These are phyloP conservation scores for Ancistrus triradiatus DNA, from an alignment of 2,113 vertebrate species.

Conservation along the genomic window DNA sequence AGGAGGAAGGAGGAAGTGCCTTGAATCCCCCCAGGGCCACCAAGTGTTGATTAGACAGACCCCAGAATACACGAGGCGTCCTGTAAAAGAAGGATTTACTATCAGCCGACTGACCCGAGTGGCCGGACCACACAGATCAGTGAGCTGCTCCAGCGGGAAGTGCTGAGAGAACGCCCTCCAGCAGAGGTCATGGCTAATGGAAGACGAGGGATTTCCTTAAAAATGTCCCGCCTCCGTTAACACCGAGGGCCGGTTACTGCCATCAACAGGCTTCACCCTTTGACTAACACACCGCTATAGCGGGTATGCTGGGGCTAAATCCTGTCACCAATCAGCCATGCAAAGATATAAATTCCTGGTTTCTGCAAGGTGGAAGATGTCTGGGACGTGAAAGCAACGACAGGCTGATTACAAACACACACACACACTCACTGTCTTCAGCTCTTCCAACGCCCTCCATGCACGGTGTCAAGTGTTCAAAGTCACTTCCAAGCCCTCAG, in stretches of 20 bases:
- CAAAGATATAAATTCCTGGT: not conserved
- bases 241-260: not conserved
- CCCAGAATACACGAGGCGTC: constrained; percentile 36
- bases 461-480: not conserved
- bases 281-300: not conserved
- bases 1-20: constrained; percentile 7
- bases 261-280: not conserved
- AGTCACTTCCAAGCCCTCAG: not conserved
- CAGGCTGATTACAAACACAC: not conserved
- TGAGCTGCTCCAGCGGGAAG: constrained; percentile 12
- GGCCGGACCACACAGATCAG: not conserved
- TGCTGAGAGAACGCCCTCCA: constrained; percentile 11
- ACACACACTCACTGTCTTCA: not conserved
- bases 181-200: constrained; percentile 30
- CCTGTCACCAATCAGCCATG: not conserved
- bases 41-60: constrained; percentile 29
- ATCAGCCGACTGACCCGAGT: constrained; percentile 9
- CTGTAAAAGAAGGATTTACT: too few relatives aligned
- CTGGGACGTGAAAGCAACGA: not conserved
- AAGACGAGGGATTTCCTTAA: constrained; percentile 31
- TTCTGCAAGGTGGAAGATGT: not conserved
- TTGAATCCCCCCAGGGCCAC: not conserved
- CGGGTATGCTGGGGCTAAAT: not conserved
- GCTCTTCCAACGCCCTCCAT: not conserved
- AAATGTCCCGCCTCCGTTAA: not conserved